Evolutionary conservation across 2,888 invertebrate species (phyloP).

Genomic region (Temnothorax unifasciatus): DNA sequence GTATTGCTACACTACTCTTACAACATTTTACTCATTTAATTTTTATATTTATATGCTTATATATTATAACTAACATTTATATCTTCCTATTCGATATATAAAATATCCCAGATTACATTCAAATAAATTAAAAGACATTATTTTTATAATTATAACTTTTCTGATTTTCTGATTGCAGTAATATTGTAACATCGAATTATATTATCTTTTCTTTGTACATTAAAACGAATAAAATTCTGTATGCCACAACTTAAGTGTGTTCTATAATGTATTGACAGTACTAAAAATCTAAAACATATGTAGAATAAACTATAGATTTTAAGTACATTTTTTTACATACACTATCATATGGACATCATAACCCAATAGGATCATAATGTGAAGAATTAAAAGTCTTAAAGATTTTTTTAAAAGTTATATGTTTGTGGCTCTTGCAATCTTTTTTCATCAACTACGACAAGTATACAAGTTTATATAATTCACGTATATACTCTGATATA

Average conservation of each 20-base stretch:
- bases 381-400: slow-evolving; percentile 1
- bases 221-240: neutral
- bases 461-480: slow-evolving; percentile 54
- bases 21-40: neutral
- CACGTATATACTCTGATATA: neutral
- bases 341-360: neutral
- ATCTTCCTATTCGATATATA: neutral
- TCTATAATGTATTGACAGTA: neutral
- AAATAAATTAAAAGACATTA: neutral
- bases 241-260: neutral
- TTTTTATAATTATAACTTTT: neutral
- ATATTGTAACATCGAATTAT: neutral
- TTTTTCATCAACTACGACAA: slow-evolving; percentile 46
- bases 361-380: neutral
- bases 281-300: neutral
- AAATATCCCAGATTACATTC: neutral
- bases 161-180: neutral
- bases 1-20: neutral
- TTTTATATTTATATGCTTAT: neutral
- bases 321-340: neutral
- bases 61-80: neutral
- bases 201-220: neutral
- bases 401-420: neutral
- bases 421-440: neutral
- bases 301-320: neutral